Percentiles rank a stretch among this genome's conserved stretches.
Conservation (phyloP, 2,888 invertebrate genomes). For the Polydrusus tereticollis region DNA sequence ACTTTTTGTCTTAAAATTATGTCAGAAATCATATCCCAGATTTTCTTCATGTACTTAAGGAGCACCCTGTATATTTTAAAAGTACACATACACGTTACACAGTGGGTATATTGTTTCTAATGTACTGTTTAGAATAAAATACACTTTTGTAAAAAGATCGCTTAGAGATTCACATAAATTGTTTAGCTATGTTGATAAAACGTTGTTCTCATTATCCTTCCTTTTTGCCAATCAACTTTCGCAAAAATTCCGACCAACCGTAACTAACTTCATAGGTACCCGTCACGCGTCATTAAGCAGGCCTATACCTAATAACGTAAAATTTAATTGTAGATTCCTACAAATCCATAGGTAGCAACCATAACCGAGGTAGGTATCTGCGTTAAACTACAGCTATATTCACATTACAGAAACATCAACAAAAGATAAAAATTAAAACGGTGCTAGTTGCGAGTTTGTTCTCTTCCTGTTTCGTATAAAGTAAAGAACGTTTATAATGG, state of each 20-base stretch:
- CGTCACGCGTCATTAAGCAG: constrained; percentile 19
- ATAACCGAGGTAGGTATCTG: constrained; percentile 20
- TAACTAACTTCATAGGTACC: constrained; percentile 11
- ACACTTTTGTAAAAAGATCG: too few relatives aligned
- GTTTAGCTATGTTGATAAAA: too few relatives aligned
- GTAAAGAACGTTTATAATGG: constrained; percentile 9
- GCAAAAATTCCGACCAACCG: constrained; percentile 11
- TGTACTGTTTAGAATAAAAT: too few relatives aligned
- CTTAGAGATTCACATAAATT: too few relatives aligned
- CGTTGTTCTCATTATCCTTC: not conserved
- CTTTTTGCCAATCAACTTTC: constrained; percentile 13
- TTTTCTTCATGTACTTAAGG: too few relatives aligned
- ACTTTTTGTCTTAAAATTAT: too few relatives aligned
- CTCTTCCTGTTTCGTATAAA: constrained; percentile 34
- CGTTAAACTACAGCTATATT: constrained; percentile 32
- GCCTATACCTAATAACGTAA: constrained; percentile 23
- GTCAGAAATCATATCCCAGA: too few relatives aligned
- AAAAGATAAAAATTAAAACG: constrained; percentile 18
- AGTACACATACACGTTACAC: too few relatives aligned
- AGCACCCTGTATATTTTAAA: too few relatives aligned
- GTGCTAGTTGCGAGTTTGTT: constrained; percentile 22
- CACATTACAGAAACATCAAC: constrained; percentile 13
- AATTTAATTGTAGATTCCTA: constrained; percentile 24
- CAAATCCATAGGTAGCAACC: constrained; percentile 18
- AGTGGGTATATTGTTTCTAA: too few relatives aligned